Base-by-base conservation (phyloP, 2,888 invertebrate species). In the Lasioglossum zephyrum region DNA sequence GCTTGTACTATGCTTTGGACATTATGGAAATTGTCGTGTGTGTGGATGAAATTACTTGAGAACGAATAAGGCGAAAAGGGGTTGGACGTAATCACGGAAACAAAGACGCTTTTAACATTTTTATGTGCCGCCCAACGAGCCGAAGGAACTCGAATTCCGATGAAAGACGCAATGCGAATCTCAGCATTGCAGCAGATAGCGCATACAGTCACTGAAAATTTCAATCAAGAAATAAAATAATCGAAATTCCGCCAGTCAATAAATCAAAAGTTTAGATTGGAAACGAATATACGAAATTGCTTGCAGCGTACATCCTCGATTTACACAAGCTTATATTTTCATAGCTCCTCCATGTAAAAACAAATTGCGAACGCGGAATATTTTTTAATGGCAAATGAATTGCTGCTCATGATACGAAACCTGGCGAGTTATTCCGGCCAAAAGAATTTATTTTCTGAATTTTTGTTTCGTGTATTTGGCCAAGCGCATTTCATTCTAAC, bases 11-110 rank as follows among this genome's bases (percentile, higher is more conserved):
- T 49, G 53, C 73, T 70, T 80, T 73, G 53, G 39, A 57, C 57
- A 60, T 75, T 74, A 69, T 77, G 78, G 74, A 84, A 60, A 78
- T 77, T 72, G 74, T 44, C 44, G 36, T 57, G 75, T 60, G 85
- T 81, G 77, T 72, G 60, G 72, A 49, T 41, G 77, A 44, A 53
- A 74, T 81, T 81, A 74, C 74, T 74, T 69, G 44, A 69, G 53
- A 44, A 69, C 69, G 53, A 70, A 79, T 39, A 16, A 18, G 57
- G n/a, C 44, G 31, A 63, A 36, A 66, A 22, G 22, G 47, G 16
- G 47, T 69, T 75, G 31, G 39, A 22, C n/a, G 69, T 75, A 69
- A 69, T 53, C 49, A 41, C 53, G 69, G 53, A 31, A 49, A 80
- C 44, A 66, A 16, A 73, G n/a, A 73, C 60, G 16, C 26, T 72